A percentile compares a stretch with the other conserved stretches of the same genome.
These are phyloP conservation scores for Allolobophora icterica DNA, from an alignment of 2,888 invertebrate species.

Conservation along the genomic window DNA sequence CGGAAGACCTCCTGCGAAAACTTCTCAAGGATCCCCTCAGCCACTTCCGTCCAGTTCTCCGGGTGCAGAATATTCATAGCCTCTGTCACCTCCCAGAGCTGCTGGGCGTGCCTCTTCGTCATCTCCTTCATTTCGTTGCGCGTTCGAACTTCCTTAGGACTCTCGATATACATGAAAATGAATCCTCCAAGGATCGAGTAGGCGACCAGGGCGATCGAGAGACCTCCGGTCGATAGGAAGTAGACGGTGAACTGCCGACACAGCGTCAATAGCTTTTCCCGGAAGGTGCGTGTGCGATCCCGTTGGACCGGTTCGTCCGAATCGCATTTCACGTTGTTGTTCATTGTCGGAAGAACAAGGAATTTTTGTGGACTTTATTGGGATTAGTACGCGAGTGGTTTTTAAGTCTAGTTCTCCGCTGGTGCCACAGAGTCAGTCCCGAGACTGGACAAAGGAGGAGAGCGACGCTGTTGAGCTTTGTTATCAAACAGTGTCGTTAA, in stretches of 20 bases:
- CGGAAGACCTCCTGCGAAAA: conserved; percentile 76
- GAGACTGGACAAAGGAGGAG: too few species aligned
- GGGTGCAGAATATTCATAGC: conserved; percentile 82
- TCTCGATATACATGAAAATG: conserved; percentile 73
- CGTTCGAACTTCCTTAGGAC: conserved; percentile 49
- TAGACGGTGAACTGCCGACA: conserved; percentile 77
- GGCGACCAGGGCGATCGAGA: conserved; percentile 84
- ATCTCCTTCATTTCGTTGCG: conserved; percentile 18
- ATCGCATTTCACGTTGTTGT: neutral
- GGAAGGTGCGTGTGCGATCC: neutral
- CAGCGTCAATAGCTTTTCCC: neutral
- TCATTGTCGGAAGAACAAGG: neutral
- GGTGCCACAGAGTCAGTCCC: too few species aligned
- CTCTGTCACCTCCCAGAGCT: conserved; percentile 85
- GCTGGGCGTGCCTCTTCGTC: conserved; percentile 46
- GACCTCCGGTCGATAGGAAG: conserved; percentile 94
- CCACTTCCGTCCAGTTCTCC: conserved; percentile 85
- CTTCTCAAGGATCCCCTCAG: conserved; percentile 78
- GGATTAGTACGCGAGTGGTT: too few species aligned
- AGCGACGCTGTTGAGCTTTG: too few species aligned
- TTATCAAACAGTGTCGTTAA: too few species aligned
- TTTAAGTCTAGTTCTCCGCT: too few species aligned
- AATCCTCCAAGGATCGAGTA: conserved; percentile 90
- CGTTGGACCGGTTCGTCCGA: neutral
- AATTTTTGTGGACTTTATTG: neutral